Evolutionary conservation across 2,797 vertebrate species (phyloP).

Genomic region (Ceyx erithaca): DNA sequence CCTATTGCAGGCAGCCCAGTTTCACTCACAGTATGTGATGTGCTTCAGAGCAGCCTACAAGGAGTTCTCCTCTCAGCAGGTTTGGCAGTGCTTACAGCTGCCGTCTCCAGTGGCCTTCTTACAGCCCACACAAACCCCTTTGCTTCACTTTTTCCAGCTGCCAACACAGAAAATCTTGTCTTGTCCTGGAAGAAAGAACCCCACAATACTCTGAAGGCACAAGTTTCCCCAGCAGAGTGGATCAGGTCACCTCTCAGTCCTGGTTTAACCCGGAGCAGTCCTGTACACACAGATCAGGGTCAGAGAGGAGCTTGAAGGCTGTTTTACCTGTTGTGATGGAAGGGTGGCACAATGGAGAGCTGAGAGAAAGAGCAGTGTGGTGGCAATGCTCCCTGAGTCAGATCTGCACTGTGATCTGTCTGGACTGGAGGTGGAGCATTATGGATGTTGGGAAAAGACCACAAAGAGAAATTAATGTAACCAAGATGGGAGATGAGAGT

Average conservation of each 20-base stretch:
- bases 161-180: background rate
- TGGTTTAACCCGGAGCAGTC: background rate
- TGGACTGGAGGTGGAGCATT: background rate
- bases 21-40: background rate
- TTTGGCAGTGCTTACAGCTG: background rate
- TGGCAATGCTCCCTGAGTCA: background rate
- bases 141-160: background rate
- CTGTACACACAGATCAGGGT: background rate
- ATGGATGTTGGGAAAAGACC: background rate
- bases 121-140: background rate
- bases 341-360: background rate
- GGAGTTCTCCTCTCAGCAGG: background rate
- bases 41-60: background rate
- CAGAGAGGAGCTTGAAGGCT: background rate
- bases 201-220: background rate
- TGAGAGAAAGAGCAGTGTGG: background rate
- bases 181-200: background rate
- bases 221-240: background rate
- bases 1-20: background rate
- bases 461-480: slow-evolving; percentile 21
- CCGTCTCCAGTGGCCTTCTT: background rate
- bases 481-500: background rate
- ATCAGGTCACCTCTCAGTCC: background rate
- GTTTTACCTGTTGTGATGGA: background rate
- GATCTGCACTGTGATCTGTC: background rate